phyloP scores from a whole-genome alignment of 2,797 vertebrate species.

The Sciaenops ocellatus region DNA sequence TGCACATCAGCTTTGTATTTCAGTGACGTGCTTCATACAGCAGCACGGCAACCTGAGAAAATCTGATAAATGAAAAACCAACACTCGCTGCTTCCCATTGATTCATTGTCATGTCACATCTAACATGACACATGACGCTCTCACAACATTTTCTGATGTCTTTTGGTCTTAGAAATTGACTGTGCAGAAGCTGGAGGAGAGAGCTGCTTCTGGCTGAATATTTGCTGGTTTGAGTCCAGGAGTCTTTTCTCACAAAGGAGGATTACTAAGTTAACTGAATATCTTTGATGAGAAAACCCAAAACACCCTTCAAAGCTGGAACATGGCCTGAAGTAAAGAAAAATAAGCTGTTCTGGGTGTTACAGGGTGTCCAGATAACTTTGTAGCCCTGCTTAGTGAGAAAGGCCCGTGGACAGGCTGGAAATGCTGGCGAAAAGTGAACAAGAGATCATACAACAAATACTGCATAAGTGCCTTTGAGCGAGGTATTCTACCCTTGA shows the following conservation, averaged over 20 bases:
- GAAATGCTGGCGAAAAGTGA: constrained; percentile 20
- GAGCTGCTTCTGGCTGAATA: background rate
- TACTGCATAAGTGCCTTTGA: background rate
- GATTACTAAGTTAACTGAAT: constrained; percentile 37
- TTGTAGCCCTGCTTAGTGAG: constrained; percentile 34
- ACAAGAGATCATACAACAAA: background rate
- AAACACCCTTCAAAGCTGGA: constrained; percentile 41
- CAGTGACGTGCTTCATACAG: background rate
- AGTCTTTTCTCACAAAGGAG: constrained; percentile 21
- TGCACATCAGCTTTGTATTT: background rate
- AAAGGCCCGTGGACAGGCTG: constrained; percentile 6
- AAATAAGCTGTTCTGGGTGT: constrained; percentile 25
- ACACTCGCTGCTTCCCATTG: background rate
- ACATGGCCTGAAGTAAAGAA: constrained; percentile 6
- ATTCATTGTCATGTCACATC: background rate
- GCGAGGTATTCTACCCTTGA: constrained; percentile 5
- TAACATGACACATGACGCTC: background rate
- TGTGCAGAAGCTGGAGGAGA: background rate
- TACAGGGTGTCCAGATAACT: constrained; percentile 40
- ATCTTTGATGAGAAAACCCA: constrained; percentile 51
- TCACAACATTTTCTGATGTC: background rate
- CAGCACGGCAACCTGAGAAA: background rate
- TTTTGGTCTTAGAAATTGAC: background rate
- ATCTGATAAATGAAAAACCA: background rate
- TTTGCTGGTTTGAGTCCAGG: constrained; percentile 8